Conservation (phyloP, 2,888 invertebrate species). For the Parnassius smintheus region DNA sequence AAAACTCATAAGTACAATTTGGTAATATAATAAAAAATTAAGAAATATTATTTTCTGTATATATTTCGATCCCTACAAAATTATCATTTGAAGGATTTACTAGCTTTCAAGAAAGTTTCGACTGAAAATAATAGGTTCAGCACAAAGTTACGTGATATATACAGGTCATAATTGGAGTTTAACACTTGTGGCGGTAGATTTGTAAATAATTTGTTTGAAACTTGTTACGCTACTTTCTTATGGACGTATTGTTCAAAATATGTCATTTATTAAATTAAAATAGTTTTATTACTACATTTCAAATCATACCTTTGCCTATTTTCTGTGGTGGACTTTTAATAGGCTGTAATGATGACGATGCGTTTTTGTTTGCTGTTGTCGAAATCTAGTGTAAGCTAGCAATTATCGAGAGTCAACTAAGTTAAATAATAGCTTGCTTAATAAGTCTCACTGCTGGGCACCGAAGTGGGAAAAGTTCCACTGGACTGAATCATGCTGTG, state of each 20-base stretch:
- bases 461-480: no score
- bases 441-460: no score
- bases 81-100: constrained; percentile 15
- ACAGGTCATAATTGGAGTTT: constrained; percentile 29
- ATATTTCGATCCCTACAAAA: constrained; percentile 12
- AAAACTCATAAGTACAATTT: no score
- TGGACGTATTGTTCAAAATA: background rate
- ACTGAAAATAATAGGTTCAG: constrained; percentile 27
- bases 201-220: constrained; percentile 37
- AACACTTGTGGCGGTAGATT: constrained; percentile 9
- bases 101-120: constrained; percentile 16
- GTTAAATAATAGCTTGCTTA: no score
- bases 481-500: no score
- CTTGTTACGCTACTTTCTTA: background rate
- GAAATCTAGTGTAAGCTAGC: no score
- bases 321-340: no score
- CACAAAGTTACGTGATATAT: constrained; percentile 26
- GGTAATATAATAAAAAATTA: no score
- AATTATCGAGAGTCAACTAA: no score
- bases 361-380: no score
- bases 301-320: background rate
- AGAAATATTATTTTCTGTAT: background rate
- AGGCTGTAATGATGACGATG: no score
- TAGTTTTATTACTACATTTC: background rate
- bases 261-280: background rate